Conservation (phyloP, 2,797 vertebrate species). For the Alca torda region DNA sequence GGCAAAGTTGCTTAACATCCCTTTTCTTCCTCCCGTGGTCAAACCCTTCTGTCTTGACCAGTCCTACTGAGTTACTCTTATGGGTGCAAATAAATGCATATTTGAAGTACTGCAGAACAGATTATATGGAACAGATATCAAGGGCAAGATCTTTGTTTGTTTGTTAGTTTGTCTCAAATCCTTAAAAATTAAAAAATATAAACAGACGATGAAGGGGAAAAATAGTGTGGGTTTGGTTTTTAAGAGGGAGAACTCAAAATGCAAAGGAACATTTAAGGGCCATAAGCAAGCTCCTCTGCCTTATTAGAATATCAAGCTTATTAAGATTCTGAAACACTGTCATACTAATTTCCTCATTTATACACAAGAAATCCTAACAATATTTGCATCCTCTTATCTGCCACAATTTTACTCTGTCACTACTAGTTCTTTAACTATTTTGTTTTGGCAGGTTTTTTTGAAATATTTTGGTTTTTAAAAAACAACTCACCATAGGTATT, state of each 20-base stretch:
- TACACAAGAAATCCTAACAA: not conserved
- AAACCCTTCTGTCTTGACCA: not conserved
- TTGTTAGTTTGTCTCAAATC: not conserved
- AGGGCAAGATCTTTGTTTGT: not conserved
- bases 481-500: not conserved
- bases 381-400: not conserved
- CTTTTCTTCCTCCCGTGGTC: not conserved
- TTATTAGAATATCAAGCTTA: not conserved
- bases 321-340: not conserved
- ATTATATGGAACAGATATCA: not conserved
- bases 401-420: not conserved
- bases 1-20: not conserved
- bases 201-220: not conserved
- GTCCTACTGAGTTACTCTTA: not conserved
- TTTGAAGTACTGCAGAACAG: not conserved
- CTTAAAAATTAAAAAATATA: not conserved
- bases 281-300: not conserved
- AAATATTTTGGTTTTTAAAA: not conserved
- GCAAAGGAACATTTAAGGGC: not conserved
- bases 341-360: not conserved
- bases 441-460: not conserved
- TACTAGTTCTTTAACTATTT: not conserved
- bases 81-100: not conserved
- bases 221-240: not conserved
- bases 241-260: not conserved